Base-by-base conservation (phyloP, 1,140 invertebrate genomes). In the Eciton burchellii region DNA sequence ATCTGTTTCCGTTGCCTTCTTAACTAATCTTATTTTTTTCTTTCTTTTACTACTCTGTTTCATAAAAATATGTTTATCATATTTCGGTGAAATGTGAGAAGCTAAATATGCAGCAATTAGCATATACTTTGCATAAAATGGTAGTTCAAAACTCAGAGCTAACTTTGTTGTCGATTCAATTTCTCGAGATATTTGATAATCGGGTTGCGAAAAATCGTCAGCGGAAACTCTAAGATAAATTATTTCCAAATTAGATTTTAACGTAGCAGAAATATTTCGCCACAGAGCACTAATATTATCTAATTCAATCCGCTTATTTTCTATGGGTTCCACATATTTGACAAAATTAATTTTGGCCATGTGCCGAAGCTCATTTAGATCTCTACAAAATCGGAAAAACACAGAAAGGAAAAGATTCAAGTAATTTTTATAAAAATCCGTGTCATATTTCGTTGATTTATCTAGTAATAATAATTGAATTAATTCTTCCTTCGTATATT, bases 61-160 rank as follows among this genome's bases (percentile, higher is more conserved):
- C 89, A 97, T 95, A 91, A 98, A 98, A 3, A 98, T 92, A 71
- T 96, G 94, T 90, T 97, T 97, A 91, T 99, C 98, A 87, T 97
- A 96, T 89, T 97, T 98, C 0, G 96, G 95, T 0, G 97, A 97
- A 93, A 98, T 98, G 89, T 98, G 97, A 26, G 98, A 99, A 0
- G 98, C 98, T 74, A 99, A 93, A 92, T 98, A 99, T 8, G 97
- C 96, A 26, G 98, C 97, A 35, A 99, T 97, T 3, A 99, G 93
- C 47, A 99, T 94, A 92, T 96, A 98, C 92, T 98, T 98, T 0
- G 97, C 97, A 93, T 98, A 98, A 90, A 96, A 98, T 0, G 98
- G 98, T 5, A 99, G 93, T 91, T 99, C 98, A 65, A 98, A 95
- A 77, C 95, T 96, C 81, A 97, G 95, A 5, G 95, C 95, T 87